Percentiles rank a stretch among this genome's conserved stretches.
Conservation (phyloP, 2,797 vertebrate species). For the Oryzias dopingdopingensis region DNA sequence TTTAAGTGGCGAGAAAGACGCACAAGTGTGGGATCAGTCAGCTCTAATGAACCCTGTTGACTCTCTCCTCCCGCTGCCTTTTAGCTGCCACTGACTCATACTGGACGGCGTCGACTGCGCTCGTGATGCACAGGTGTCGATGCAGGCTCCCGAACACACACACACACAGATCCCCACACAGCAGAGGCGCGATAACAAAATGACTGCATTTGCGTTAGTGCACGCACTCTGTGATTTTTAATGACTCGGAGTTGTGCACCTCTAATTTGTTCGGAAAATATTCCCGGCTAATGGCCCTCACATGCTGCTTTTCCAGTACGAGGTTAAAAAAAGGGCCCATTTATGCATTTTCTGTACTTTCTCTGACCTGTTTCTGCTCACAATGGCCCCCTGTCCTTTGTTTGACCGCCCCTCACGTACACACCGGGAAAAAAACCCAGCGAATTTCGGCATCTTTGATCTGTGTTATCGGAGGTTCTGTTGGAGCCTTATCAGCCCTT, state of each 20-base stretch:
- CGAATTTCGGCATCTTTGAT: conserved; percentile 37
- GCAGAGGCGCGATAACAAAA: conserved; percentile 47
- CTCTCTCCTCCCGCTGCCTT: conserved; percentile 59
- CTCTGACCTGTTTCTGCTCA: conserved; percentile 49
- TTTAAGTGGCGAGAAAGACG: conserved; percentile 63
- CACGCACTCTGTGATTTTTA: conserved; percentile 57
- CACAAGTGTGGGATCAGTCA: conserved; percentile 67
- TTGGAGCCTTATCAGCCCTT: conserved; percentile 52
- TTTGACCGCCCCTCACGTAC: conserved; percentile 26
- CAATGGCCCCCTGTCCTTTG: conserved; percentile 69
- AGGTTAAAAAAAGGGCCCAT: conserved; percentile 33
- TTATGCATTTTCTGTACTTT: conserved; percentile 62
- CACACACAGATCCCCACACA: conserved; percentile 16
- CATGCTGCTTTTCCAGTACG: conserved; percentile 11
- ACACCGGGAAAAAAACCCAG: conserved; percentile 8
- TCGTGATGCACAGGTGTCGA: conserved; percentile 10
- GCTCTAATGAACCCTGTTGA: conserved; percentile 69
- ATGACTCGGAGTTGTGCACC: conserved; percentile 51
- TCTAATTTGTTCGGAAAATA: conserved; percentile 56
- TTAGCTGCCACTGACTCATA: conserved; percentile 51
- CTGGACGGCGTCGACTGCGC: conserved; percentile 36
- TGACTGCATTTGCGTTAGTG: conserved; percentile 45
- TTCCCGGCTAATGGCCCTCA: conserved; percentile 54
- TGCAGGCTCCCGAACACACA: conserved; percentile 17
- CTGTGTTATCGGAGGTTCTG: conserved; percentile 51